These are phyloP conservation scores for Cephus sareptanus DNA, from an alignment of 2,888 invertebrate species.

Conservation along the genomic window DNA sequence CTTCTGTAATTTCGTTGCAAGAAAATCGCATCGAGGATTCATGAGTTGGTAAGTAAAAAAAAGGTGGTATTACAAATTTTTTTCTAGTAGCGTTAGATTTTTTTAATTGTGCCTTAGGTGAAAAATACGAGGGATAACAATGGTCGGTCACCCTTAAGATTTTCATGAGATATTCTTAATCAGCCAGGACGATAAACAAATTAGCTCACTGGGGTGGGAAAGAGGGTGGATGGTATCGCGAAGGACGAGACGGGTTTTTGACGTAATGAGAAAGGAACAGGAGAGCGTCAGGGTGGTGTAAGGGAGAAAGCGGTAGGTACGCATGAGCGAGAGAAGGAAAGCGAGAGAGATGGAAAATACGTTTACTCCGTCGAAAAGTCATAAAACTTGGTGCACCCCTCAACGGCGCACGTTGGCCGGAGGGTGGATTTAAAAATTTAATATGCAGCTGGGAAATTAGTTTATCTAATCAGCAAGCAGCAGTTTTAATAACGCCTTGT, in stretches of 20 bases:
- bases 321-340: slow-evolving; percentile 7
- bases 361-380: slow-evolving; percentile 9
- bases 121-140: background rate
- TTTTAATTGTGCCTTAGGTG: background rate
- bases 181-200: background rate
- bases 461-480: slow-evolving; percentile 43
- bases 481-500: slow-evolving; percentile 43
- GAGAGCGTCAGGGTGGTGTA: slow-evolving; percentile 19
- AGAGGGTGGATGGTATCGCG: background rate
- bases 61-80: too few species aligned
- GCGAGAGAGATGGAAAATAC: background rate
- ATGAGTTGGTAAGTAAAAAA: too few species aligned
- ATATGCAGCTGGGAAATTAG: slow-evolving; percentile 43
- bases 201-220: background rate
- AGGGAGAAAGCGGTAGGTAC: slow-evolving; percentile 16
- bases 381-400: slow-evolving; percentile 6
- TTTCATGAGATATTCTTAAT: background rate
- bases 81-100: background rate
- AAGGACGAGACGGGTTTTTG: background rate
- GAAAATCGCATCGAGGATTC: background rate
- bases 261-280: background rate
- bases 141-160: background rate
- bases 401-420: background rate
- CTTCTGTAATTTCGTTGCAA: background rate
- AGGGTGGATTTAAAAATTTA: slow-evolving; percentile 37